Percentiles rank a stretch among this genome's conserved stretches.
Evolutionary conservation across 2,113 vertebrate genomes (phyloP).

Genomic region (Psilopogon haemacephalus): DNA sequence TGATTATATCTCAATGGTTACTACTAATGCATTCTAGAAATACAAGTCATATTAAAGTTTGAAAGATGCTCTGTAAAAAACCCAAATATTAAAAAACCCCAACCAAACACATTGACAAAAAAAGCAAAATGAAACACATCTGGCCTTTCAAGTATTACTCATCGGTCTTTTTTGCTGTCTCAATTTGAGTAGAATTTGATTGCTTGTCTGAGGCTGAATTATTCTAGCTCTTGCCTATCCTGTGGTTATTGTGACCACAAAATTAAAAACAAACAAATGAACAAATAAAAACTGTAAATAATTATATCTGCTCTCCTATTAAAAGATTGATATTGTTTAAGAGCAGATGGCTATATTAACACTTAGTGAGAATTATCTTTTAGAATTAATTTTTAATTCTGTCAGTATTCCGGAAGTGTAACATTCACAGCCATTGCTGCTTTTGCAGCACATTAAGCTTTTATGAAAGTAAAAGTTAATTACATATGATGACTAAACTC

Average conservation of each 20-base stretch:
- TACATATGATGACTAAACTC: slow-evolving; percentile 91
- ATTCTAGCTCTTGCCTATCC: not conserved
- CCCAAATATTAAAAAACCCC: too few species aligned
- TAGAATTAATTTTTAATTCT: slow-evolving; percentile 77
- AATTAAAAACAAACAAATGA: not conserved
- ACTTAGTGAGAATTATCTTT: slow-evolving; percentile 53
- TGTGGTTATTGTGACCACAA: not conserved
- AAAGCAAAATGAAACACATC: not conserved
- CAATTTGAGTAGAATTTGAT: slow-evolving; percentile 11
- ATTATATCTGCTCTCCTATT: not conserved
- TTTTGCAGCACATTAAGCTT: slow-evolving; percentile 84
- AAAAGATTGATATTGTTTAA: slow-evolving; percentile 40
- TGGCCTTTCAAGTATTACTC: not conserved
- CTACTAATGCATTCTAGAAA: not conserved
- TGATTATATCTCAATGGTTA: not conserved
- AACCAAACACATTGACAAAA: not conserved
- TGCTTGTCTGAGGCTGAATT: not conserved
- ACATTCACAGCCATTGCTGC: slow-evolving; percentile 62
- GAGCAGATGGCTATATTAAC: slow-evolving; percentile 65
- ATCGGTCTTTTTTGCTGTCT: not conserved
- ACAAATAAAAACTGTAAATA: not conserved
- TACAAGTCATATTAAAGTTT: not conserved
- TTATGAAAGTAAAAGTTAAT: slow-evolving; percentile 93
- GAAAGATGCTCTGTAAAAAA: not conserved
- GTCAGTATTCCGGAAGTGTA: slow-evolving; percentile 80